These are phyloP conservation scores for Yoshiicerus persimilis DNA, from an alignment of 1,140 invertebrate genomes.

Conservation along the genomic window DNA sequence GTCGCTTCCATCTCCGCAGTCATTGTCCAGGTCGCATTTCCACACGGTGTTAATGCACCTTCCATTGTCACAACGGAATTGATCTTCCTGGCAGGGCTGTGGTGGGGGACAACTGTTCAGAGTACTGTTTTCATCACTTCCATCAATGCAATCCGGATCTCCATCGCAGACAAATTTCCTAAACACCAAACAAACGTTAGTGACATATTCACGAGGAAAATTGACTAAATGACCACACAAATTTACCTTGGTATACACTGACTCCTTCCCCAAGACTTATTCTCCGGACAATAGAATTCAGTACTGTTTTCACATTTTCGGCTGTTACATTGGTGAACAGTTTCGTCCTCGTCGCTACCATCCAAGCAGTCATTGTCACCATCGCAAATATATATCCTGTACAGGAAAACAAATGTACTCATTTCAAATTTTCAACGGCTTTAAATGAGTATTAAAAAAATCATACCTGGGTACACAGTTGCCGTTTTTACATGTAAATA, in stretches of 20 bases:
- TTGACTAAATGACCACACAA: not conserved
- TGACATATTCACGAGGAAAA: not conserved
- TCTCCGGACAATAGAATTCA: conserved; percentile 85
- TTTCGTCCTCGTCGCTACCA: conserved; percentile 83
- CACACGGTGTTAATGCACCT: conserved; percentile 76
- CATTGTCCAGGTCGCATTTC: conserved; percentile 48
- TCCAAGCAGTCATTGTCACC: conserved; percentile 61
- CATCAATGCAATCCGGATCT: conserved; percentile 64
- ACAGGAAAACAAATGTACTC: not conserved
- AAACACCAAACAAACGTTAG: not conserved
- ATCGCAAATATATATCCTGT: conserved; percentile 95
- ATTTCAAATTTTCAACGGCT: not conserved
- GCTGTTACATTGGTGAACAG: conserved; percentile 77
- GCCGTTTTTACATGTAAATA: conserved; percentile 95
- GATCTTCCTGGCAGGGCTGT: conserved; percentile 76
- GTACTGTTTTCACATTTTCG: conserved; percentile 87
- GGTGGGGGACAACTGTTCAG: conserved; percentile 71
- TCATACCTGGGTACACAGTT: conserved; percentile 78
- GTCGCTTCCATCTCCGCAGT: conserved; percentile 79
- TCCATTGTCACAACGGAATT: conserved; percentile 88
- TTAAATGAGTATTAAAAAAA: not conserved
- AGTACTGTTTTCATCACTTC: conserved; percentile 90
- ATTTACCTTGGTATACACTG: conserved; percentile 85
- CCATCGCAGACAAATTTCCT: conserved; percentile 4
- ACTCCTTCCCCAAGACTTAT: conserved; percentile 85